A percentile compares a stretch with the other conserved stretches of the same genome.
Conservation (phyloP, 2,797 vertebrate genomes). For the Vireo griseus region DNA sequence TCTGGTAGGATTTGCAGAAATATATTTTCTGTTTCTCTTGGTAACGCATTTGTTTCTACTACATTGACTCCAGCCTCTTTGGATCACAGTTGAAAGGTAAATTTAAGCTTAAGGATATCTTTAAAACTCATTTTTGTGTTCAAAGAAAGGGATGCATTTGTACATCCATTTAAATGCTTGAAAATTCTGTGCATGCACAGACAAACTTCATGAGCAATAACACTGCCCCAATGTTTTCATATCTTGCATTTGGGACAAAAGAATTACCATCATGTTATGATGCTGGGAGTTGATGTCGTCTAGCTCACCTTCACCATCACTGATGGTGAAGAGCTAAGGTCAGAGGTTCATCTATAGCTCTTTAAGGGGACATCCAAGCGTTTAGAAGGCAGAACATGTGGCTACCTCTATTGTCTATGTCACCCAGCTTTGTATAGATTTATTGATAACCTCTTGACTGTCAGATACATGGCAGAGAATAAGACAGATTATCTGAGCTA, state of each 20-base stretch:
- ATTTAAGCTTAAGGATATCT: neutral
- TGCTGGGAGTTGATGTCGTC: neutral
- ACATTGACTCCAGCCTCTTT: neutral
- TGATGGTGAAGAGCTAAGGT: neutral
- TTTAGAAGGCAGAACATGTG: neutral
- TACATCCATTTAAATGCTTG: neutral
- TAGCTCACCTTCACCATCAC: neutral
- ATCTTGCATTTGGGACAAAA: neutral
- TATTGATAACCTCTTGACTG: conserved; percentile 11
- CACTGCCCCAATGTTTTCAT: neutral
- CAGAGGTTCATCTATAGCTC: neutral
- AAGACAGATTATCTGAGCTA: neutral
- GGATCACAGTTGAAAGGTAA: neutral
- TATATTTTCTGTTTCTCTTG: neutral
- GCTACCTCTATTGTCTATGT: neutral
- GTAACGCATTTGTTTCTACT: neutral
- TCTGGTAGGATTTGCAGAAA: neutral
- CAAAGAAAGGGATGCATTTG: neutral
- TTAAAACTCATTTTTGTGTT: neutral
- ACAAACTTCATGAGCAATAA: neutral
- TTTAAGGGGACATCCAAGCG: neutral
- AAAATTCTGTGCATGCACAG: neutral
- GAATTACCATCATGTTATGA: neutral
- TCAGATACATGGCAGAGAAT: neutral
- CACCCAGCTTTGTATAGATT: neutral